phyloP scores from a whole-genome alignment of 1,140 invertebrate species.

The Prorops nasuta region DNA sequence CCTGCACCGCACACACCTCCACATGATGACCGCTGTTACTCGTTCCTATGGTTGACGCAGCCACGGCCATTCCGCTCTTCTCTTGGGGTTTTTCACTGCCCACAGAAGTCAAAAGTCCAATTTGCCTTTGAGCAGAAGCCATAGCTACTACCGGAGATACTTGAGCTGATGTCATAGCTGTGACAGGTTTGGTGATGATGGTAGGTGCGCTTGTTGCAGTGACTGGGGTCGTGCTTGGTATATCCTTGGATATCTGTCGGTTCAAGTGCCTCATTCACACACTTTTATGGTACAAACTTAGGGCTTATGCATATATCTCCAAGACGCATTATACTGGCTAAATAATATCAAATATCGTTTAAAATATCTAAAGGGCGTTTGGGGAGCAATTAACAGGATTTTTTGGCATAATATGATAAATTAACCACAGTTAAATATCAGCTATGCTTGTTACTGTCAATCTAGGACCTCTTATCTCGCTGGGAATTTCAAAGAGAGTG shows the following conservation, averaged over 20 bases:
- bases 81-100: constrained; percentile 39
- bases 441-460: too few species aligned
- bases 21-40: constrained; percentile 43
- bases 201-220: constrained; percentile 49
- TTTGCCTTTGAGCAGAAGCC: constrained; percentile 41
- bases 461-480: too few species aligned
- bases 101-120: constrained; percentile 38
- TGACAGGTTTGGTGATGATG: constrained; percentile 48
- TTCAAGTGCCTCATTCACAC: constrained; percentile 54
- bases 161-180: constrained; percentile 42
- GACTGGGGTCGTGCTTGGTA: constrained; percentile 47
- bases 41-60: constrained; percentile 17
- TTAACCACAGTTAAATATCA: too few species aligned
- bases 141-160: constrained; percentile 42
- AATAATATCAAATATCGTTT: constrained; percentile 14
- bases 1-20: constrained; percentile 58
- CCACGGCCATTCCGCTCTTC: constrained; percentile 36
- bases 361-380: constrained; percentile 8
- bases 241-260: constrained; percentile 65
- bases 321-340: constrained; percentile 22
- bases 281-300: constrained; percentile 22
- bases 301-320: constrained; percentile 22
- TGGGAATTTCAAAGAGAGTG: too few species aligned
- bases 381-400: constrained; percentile 9
- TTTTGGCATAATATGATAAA: too few species aligned